phyloP scores from a whole-genome alignment of 2,888 invertebrate species.

The Hemaris fuciformis region DNA sequence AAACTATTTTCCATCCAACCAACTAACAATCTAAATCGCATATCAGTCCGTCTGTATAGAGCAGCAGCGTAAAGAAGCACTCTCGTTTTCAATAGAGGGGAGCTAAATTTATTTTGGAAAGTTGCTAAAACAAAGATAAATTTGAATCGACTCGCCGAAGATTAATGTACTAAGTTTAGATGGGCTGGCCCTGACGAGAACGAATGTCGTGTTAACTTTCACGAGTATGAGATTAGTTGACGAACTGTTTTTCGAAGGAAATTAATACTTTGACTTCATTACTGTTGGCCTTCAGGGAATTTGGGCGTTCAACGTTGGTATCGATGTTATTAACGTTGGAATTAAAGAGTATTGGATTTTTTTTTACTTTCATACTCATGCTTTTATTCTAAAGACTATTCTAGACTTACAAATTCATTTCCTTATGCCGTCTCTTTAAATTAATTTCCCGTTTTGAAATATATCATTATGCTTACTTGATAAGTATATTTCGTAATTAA shows the following conservation, averaged over 20 bases:
- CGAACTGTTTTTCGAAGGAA: neutral
- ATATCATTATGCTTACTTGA: too few relatives aligned
- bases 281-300: neutral
- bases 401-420: too few relatives aligned
- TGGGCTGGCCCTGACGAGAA: slow-evolving; percentile 29
- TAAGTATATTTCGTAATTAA: too few relatives aligned
- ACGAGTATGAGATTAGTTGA: slow-evolving; percentile 27
- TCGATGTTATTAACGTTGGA: neutral
- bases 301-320: neutral
- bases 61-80: slow-evolving; percentile 29
- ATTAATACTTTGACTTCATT: slow-evolving; percentile 5
- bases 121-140: slow-evolving; percentile 64
- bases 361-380: too few relatives aligned
- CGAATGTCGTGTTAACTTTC: slow-evolving; percentile 26
- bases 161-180: slow-evolving; percentile 56
- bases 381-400: too few relatives aligned
- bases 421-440: too few relatives aligned
- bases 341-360: neutral
- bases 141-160: slow-evolving; percentile 57
- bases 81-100: slow-evolving; percentile 35
- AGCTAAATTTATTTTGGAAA: slow-evolving; percentile 55
- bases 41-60: slow-evolving; percentile 19
- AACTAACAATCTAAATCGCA: neutral
- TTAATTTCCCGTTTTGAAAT: too few relatives aligned
- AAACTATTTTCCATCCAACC: neutral